phyloP scores from a whole-genome alignment of 92 coral and sea anemone species.

The Epizoanthus ramosus region DNA sequence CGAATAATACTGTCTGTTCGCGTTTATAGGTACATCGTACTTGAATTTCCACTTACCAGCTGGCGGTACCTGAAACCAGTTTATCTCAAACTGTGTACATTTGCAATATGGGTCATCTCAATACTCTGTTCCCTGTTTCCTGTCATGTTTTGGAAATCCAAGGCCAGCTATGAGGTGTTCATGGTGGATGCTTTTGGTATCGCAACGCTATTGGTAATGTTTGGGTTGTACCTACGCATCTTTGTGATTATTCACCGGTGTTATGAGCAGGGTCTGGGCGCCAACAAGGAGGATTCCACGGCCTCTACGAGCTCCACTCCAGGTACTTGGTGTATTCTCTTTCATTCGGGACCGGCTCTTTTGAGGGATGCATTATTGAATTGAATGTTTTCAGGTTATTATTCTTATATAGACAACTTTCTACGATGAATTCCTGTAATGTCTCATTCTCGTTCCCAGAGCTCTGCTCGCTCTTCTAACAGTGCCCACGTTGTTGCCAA shows the following conservation, averaged over 20 bases:
- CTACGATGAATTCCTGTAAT: too few relatives aligned
- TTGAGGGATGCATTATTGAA: too few relatives aligned
- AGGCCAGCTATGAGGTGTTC: constrained; percentile 21
- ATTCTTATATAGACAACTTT: too few relatives aligned
- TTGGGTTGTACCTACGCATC: constrained; percentile 52
- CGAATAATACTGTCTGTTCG: too few relatives aligned
- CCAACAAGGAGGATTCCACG: constrained; percentile 15
- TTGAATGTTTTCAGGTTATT: too few relatives aligned
- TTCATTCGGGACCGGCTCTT: not conserved
- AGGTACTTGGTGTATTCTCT: constrained; percentile 1
- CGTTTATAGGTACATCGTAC: constrained; percentile 42
- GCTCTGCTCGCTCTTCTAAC: too few relatives aligned
- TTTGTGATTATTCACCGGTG: constrained; percentile 53
- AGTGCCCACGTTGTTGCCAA: too few relatives aligned
- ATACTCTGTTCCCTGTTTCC: constrained; percentile 16
- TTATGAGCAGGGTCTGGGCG: not conserved
- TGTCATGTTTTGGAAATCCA: constrained; percentile 11
- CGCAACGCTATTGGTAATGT: constrained; percentile 37
- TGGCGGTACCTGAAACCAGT: constrained; percentile 21
- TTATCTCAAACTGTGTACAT: constrained; percentile 34
- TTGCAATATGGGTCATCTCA: constrained; percentile 54
- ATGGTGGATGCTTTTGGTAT: constrained; percentile 41
- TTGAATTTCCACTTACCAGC: constrained; percentile 49
- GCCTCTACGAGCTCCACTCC: constrained; percentile 32
- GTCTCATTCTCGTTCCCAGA: too few relatives aligned